A percentile compares a stretch with the other conserved stretches of the same genome.
Conservation (phyloP, 2,797 vertebrate species). For the Hyperoplus immaculatus region DNA sequence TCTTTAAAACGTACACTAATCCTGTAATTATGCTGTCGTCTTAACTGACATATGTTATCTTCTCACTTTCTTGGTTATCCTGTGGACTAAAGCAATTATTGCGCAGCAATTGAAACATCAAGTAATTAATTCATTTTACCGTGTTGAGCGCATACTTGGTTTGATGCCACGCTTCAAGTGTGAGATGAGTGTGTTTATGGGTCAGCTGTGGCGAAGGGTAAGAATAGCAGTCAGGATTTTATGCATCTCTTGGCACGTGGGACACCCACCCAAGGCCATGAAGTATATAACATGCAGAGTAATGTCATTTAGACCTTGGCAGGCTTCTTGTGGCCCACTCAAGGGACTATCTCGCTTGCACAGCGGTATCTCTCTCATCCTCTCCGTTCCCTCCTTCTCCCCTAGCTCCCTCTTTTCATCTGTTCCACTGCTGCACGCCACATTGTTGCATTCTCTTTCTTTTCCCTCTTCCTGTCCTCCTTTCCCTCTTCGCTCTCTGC, state of each 20-base stretch:
- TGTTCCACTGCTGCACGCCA: constrained; percentile 60
- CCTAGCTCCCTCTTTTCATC: constrained; percentile 63
- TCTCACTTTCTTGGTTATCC: constrained; percentile 78
- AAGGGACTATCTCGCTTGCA: constrained; percentile 77
- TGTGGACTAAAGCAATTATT: constrained; percentile 83
- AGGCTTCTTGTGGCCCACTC: constrained; percentile 79
- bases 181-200: constrained; percentile 82
- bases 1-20: constrained; percentile 78
- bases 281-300: constrained; percentile 81
- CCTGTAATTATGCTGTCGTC: constrained; percentile 85
- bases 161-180: constrained; percentile 84
- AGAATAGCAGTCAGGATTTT: constrained; percentile 88
- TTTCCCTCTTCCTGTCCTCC: constrained; percentile 36
- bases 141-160: constrained; percentile 88
- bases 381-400: constrained; percentile 58
- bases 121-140: constrained; percentile 94
- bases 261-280: constrained; percentile 80
- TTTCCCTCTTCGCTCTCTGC: constrained; percentile 17
- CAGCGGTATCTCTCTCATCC: constrained; percentile 68
- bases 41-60: constrained; percentile 84
- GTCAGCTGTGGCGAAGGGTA: constrained; percentile 87
- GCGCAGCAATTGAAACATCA: constrained; percentile 89
- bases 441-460: constrained; percentile 65
- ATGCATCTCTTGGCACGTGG: constrained; percentile 80
- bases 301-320: constrained; percentile 87